Evolutionary conservation across 2,113 vertebrate species (phyloP).

Genomic region (Oryzias woworae): DNA sequence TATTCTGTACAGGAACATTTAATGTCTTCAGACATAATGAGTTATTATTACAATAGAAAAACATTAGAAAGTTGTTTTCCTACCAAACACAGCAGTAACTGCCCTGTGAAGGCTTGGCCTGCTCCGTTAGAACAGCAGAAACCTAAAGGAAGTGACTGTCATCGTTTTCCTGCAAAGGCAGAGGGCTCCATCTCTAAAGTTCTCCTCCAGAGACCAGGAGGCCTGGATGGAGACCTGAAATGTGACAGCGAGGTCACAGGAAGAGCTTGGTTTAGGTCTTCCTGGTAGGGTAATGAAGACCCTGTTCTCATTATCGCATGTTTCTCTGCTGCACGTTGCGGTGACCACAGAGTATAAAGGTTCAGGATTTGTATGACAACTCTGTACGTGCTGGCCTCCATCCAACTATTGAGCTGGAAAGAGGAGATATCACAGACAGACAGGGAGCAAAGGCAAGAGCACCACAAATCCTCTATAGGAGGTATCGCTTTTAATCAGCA

Average conservation of each 20-base stretch:
- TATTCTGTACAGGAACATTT: too few relatives aligned
- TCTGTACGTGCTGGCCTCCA: slow-evolving; percentile 20
- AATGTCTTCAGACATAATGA: too few relatives aligned
- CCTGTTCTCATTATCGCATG: slow-evolving; percentile 55
- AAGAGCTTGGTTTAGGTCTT: slow-evolving; percentile 8
- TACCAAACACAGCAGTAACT: neutral
- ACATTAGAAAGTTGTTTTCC: slow-evolving; percentile 30
- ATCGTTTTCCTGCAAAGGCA: slow-evolving; percentile 43
- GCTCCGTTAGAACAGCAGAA: slow-evolving; percentile 21
- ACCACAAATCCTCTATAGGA: too few relatives aligned
- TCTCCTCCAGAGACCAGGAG: slow-evolving; percentile 8
- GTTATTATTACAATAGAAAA: neutral
- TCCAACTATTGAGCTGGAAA: slow-evolving; percentile 52
- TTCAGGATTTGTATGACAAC: slow-evolving; percentile 22
- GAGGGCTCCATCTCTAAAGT: slow-evolving; percentile 42
- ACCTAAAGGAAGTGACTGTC: slow-evolving; percentile 47
- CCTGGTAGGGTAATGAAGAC: slow-evolving; percentile 9
- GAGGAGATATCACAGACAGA: slow-evolving; percentile 35
- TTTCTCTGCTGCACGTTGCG: slow-evolving; percentile 26
- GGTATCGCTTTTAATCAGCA: too few relatives aligned
- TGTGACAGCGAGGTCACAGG: neutral
- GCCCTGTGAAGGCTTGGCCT: slow-evolving; percentile 15
- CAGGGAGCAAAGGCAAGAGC: neutral
- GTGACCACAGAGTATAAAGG: slow-evolving; percentile 21
- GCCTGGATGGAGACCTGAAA: slow-evolving; percentile 17